Percentiles rank a stretch among this genome's conserved stretches.
Evolutionary conservation across 2,888 invertebrate species (phyloP).

Genomic region (Caenorhabditis plicata): DNA sequence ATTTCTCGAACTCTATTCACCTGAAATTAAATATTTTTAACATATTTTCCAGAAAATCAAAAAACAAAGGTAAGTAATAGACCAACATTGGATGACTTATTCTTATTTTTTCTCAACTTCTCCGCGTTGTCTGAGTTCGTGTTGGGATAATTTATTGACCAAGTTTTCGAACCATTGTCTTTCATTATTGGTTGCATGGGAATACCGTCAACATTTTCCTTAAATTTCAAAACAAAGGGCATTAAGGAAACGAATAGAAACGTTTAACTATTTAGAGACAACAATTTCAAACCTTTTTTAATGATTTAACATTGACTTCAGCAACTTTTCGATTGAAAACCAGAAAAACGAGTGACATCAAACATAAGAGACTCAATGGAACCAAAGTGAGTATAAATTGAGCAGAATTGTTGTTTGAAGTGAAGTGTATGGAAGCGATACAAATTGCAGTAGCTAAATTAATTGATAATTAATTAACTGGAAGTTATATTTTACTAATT

Average conservation of each 20-base stretch:
- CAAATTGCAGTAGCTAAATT: constrained; percentile 42
- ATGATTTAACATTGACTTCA: constrained; percentile 18
- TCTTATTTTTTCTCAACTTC: constrained; percentile 8
- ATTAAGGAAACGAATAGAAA: not conserved
- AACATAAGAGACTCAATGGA: constrained; percentile 31
- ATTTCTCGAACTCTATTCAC: constrained; percentile 25
- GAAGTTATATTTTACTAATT: not conserved
- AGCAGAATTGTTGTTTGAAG: constrained; percentile 4
- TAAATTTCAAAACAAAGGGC: constrained; percentile 4
- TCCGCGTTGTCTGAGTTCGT: not conserved
- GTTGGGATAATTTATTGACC: constrained; percentile 8
- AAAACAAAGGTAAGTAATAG: not conserved
- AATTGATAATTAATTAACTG: not conserved
- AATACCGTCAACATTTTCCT: constrained; percentile 14
- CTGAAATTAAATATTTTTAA: constrained; percentile 9
- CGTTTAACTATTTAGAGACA: not conserved
- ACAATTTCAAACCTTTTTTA: constrained; percentile 9
- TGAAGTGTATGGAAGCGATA: constrained; percentile 41
- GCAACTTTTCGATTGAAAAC: constrained; percentile 19
- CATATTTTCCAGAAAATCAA: not conserved
- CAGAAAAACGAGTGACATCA: constrained; percentile 32
- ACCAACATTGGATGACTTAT: constrained; percentile 13
- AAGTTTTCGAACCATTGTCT: constrained; percentile 14
- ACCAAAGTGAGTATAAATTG: constrained; percentile 29
- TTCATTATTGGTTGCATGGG: constrained; percentile 26